Percentiles rank a stretch among this genome's conserved stretches.
Evolutionary conservation across 2,113 vertebrate species (phyloP).

Genomic region (Syngnathus floridae): DNA sequence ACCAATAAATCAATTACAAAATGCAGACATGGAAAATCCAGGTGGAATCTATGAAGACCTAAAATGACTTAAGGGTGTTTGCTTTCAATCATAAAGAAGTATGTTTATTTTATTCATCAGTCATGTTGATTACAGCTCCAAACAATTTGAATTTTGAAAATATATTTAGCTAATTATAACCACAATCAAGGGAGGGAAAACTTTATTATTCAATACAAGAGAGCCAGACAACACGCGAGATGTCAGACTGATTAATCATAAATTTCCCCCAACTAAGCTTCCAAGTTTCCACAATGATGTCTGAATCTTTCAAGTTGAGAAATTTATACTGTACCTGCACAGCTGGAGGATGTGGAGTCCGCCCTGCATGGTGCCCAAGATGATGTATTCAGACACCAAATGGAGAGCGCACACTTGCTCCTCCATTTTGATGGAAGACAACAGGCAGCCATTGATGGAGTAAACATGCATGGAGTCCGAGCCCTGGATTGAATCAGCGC

Average conservation of each 20-base stretch:
- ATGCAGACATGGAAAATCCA: neutral
- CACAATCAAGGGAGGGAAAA: too few relatives aligned
- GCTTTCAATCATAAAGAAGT: neutral
- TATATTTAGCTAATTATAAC: neutral
- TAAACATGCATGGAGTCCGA: conserved; percentile 82
- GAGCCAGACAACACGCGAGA: too few relatives aligned
- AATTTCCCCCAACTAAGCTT: neutral
- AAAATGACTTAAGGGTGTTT: neutral
- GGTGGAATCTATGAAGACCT: neutral
- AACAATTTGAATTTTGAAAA: neutral
- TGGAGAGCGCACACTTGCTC: conserved; percentile 82
- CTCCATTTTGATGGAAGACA: conserved; percentile 74
- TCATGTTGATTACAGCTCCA: neutral
- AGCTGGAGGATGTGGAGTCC: conserved; percentile 77
- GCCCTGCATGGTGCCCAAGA: conserved; percentile 77
- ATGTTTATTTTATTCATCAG: neutral
- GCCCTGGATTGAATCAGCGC: conserved; percentile 63
- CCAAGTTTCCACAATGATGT: neutral
- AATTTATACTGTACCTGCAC: conserved; percentile 65
- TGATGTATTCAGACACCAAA: conserved; percentile 79
- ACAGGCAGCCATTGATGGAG: conserved; percentile 81
- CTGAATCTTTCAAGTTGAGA: neutral
- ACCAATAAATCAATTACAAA: neutral
- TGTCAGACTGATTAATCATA: neutral
- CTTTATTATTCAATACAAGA: too few relatives aligned